These are phyloP conservation scores for Mobula birostris DNA, from an alignment of 2,113 vertebrate genomes.

Conservation along the genomic window DNA sequence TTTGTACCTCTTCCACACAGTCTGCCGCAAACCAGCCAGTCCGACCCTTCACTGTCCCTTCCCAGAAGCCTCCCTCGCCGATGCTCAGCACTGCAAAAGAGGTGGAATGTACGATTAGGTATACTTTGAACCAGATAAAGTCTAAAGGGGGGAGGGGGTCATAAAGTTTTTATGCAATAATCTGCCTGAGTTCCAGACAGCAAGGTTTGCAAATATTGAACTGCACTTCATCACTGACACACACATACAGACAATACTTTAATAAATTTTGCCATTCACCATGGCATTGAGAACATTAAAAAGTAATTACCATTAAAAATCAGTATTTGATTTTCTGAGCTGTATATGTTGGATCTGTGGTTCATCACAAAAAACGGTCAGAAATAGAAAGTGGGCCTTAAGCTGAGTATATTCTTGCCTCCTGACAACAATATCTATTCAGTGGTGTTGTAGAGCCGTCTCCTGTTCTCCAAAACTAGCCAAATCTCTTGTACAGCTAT, in stretches of 20 bases:
- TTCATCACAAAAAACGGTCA: not conserved
- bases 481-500: no score
- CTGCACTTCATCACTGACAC: not conserved
- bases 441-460: no score
- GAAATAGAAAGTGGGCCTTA: not conserved
- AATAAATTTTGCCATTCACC: not conserved
- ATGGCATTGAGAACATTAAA: not conserved
- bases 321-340: not conserved
- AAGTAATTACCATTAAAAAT: not conserved
- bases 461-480: no score
- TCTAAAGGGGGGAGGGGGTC: not conserved
- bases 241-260: not conserved
- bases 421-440: no score
- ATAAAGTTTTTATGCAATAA: not conserved
- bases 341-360: not conserved
- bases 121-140: not conserved
- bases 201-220: not conserved
- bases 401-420: not conserved
- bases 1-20: slow-evolving; percentile 96
- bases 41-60: slow-evolving; percentile 89
- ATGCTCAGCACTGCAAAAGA: slow-evolving; percentile 82
- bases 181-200: not conserved
- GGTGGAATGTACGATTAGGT: not conserved
- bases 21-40: slow-evolving; percentile 98
- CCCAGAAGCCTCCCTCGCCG: slow-evolving; percentile 96